These are phyloP conservation scores for Macrophya alboannulata DNA, from an alignment of 2,888 invertebrate species.

Conservation along the genomic window DNA sequence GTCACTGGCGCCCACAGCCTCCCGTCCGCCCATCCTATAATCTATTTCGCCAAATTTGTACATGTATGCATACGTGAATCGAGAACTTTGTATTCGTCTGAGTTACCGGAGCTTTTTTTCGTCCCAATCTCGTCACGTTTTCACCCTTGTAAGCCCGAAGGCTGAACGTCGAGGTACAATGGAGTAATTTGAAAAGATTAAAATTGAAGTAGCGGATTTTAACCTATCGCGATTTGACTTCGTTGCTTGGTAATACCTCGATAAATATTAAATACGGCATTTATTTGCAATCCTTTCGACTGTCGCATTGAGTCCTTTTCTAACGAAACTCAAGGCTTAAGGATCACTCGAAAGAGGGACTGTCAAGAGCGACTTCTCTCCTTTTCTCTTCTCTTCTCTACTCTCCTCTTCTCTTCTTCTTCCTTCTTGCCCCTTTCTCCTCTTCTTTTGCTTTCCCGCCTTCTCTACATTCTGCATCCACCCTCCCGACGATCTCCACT, in stretches of 20 bases:
- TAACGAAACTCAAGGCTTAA: constrained; percentile 33
- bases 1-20: constrained; percentile 43
- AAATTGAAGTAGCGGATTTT: constrained; percentile 19
- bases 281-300: constrained; percentile 51
- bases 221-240: constrained; percentile 4
- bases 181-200: constrained; percentile 43
- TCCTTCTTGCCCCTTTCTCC: constrained; percentile 57
- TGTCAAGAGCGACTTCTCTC: constrained; percentile 57
- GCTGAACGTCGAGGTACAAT: not conserved
- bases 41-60: constrained; percentile 24
- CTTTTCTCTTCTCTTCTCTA: constrained; percentile 25
- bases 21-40: constrained; percentile 38
- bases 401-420: constrained; percentile 21
- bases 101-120: not conserved
- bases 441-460: constrained; percentile 57
- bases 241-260: constrained; percentile 23
- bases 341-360: constrained; percentile 50
- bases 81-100: not conserved
- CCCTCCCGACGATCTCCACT: constrained; percentile 55
- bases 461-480: constrained; percentile 64
- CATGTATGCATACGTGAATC: not conserved
- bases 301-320: constrained; percentile 28
- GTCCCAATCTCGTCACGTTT: not conserved
- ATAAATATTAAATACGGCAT: constrained; percentile 53
- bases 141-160: not conserved